Base-by-base conservation (phyloP, 2,113 vertebrate genomes). In the Callipepla squamata region DNA sequence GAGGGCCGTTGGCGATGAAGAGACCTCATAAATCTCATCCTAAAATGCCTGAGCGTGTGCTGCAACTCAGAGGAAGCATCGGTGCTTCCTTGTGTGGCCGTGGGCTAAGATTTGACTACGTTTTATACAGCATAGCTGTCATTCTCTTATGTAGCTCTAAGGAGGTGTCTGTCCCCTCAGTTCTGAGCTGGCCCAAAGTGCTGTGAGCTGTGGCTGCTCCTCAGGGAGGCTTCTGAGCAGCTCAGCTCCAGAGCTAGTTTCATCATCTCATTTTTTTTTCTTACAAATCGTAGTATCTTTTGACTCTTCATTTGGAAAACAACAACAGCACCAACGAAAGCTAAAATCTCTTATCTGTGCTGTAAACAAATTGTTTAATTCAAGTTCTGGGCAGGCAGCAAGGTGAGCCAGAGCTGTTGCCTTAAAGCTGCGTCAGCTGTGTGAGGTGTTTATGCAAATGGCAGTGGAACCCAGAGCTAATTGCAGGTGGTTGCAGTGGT, bases 401-500 rank as follows among this genome's bases (percentile, higher is more conserved):
- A 13, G 25, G 2, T 86, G 58, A 90, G 25, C 15, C 25, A 61
- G 44, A 94, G 36, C 53, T 85, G 74, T 40, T 79, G 26, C 44
- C 12, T 36, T 68, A 36, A 16, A 48, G 14, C 63, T 62, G 25
- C 18, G 2, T 45, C 10, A 6, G 1, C 23, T 34, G 8, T 7
- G 1, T 34, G 30, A 83, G 42, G 73, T 70, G 73, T 70, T 85
- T 63, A 23, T 57, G 66, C 23, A 67, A 81, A 83, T 77, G 28
- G 45, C 82, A 42, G 42, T 63, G 42, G 74, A 94, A 90, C 63
- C 76, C 42, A n/a, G 44, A 74, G 47, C 42, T 93, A 47, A 65
- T 90, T 53, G 58, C 68, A 85, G 79, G 55, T 91, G 42, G 42
- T 80, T 89, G 87, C 72, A 74, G 85, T 80, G 55, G 50, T 90